These are phyloP conservation scores for Plagiodera versicolora DNA, from an alignment of 2,888 invertebrate genomes.

Conservation along the genomic window DNA sequence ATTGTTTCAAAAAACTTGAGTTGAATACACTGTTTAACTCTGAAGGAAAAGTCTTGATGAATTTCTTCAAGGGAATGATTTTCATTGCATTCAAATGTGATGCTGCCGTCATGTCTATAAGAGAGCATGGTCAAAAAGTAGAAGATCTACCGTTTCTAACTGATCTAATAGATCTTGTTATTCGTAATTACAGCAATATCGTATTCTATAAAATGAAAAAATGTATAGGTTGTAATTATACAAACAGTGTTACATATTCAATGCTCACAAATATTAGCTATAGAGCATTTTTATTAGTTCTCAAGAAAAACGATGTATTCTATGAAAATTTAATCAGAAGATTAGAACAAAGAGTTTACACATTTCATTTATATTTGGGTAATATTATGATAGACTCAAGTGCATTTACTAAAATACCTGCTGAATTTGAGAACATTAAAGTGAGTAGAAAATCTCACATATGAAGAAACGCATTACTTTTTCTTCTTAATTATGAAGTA, in stretches of 20 bases:
- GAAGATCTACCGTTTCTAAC: constrained; percentile 18
- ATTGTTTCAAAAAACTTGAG: constrained; percentile 33
- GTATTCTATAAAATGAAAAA: constrained; percentile 20
- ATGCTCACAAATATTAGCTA: constrained; percentile 26
- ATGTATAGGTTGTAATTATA: constrained; percentile 19
- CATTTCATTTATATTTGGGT: constrained; percentile 14
- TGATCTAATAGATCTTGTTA: constrained; percentile 7
- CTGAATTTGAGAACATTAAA: constrained; percentile 16
- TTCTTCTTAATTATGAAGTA: not conserved
- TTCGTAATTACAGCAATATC: constrained; percentile 22
- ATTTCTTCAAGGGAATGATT: constrained; percentile 36
- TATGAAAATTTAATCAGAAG: constrained; percentile 24
- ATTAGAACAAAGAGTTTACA: not conserved
- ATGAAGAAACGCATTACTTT: not conserved
- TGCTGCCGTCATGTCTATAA: constrained; percentile 26
- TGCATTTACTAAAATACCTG: constrained; percentile 25
- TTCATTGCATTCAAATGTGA: constrained; percentile 37
- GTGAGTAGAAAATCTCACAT: constrained; percentile 18
- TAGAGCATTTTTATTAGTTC: constrained; percentile 33
- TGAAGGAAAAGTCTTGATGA: constrained; percentile 28
- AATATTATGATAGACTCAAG: constrained; percentile 9
- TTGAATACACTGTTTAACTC: constrained; percentile 33
- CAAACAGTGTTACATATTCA: constrained; percentile 20
- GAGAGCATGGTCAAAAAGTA: constrained; percentile 15
- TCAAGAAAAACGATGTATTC: constrained; percentile 26